Conservation (phyloP, 2,113 vertebrate species). For the Sterrhoptilus dennistouni region DNA sequence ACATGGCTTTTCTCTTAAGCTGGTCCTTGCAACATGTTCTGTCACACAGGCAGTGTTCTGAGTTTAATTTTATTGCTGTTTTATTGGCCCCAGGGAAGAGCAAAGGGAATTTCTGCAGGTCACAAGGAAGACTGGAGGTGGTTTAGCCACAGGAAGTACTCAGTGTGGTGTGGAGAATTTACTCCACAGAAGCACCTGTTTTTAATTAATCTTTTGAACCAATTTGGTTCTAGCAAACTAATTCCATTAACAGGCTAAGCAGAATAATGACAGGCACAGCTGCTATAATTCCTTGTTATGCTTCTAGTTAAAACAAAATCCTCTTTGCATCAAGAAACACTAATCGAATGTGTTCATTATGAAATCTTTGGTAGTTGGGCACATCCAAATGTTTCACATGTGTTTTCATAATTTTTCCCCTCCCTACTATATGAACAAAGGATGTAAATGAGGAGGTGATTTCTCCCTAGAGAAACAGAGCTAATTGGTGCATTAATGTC, state of each 20-base stretch:
- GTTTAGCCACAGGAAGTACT: not conserved
- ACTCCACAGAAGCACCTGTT: not conserved
- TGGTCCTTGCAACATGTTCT: not conserved
- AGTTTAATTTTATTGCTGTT: not conserved
- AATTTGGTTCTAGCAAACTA: conserved; percentile 10
- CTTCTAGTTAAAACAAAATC: conserved; percentile 51
- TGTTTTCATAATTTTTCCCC: not conserved
- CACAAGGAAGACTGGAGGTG: not conserved
- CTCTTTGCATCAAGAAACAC: conserved; percentile 6
- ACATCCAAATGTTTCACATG: not conserved
- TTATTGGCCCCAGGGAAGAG: not conserved
- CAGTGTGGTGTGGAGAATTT: not conserved
- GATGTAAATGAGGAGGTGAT: not conserved
- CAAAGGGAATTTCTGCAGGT: not conserved
- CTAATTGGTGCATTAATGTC: not conserved
- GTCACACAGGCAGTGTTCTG: not conserved
- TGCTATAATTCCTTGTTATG: conserved; percentile 11
- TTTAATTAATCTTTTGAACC: conserved; percentile 50
- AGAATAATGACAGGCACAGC: conserved; percentile 55
- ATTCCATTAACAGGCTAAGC: conserved; percentile 30
- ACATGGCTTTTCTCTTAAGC: not conserved
- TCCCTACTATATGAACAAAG: not conserved
- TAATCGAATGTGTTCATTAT: conserved; percentile 1
- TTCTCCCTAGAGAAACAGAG: not conserved
- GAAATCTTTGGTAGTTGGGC: not conserved